These are phyloP conservation scores for Punctoribates punctum DNA, from an alignment of 2,888 invertebrate species.

Conservation along the genomic window DNA sequence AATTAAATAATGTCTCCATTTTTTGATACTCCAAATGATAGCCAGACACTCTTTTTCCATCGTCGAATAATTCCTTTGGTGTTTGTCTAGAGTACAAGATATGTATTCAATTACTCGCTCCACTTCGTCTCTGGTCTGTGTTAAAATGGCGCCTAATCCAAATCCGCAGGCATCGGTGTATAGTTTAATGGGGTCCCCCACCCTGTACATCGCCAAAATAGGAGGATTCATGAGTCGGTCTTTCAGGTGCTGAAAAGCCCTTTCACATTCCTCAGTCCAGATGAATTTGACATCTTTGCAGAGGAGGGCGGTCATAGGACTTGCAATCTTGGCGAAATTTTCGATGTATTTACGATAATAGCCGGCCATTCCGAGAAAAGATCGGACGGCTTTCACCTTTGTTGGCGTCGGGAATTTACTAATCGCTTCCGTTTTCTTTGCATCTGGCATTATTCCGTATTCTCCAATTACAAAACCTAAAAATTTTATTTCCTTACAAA, in stretches of 20 bases:
- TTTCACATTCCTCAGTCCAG: neutral
- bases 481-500: constrained; percentile 14
- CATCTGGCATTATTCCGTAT: constrained; percentile 5
- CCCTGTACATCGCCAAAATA: constrained; percentile 40
- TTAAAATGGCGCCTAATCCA: constrained; percentile 27
- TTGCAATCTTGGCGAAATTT: constrained; percentile 35
- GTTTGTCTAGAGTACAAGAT: constrained; percentile 43
- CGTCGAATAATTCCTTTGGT: constrained; percentile 54
- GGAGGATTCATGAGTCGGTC: constrained; percentile 43
- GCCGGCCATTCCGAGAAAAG: constrained; percentile 34
- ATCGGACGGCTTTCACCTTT: neutral
- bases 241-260: constrained; percentile 43
- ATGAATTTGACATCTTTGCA: neutral
- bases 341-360: constrained; percentile 39
- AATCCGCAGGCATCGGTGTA: constrained; percentile 18
- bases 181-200: neutral
- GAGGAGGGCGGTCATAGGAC: constrained; percentile 10
- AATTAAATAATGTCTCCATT: constrained; percentile 55
- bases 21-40: constrained; percentile 53
- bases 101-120: constrained; percentile 27
- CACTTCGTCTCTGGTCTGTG: neutral
- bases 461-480: constrained; percentile 23
- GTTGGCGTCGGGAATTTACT: constrained; percentile 29
- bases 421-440: neutral
- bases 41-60: constrained; percentile 54